phyloP scores from a whole-genome alignment of 2,113 vertebrate species.

The Nerophis ophidion region DNA sequence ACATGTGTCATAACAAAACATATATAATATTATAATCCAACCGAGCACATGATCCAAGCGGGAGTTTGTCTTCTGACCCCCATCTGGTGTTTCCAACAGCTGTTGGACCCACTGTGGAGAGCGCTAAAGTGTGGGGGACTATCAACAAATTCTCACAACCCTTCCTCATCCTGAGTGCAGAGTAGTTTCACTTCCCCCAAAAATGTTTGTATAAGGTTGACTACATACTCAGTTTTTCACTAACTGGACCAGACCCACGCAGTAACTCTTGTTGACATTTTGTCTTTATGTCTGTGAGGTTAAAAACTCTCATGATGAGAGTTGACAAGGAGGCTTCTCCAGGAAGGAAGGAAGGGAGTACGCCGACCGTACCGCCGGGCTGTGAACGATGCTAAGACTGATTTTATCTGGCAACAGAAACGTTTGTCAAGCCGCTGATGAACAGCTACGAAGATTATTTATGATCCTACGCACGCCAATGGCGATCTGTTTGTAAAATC shows the following conservation, averaged over 20 bases:
- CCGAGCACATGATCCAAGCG: conserved; percentile 17
- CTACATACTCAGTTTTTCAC: conserved; percentile 14
- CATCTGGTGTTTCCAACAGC: conserved; percentile 58
- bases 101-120: conserved; percentile 48
- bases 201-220: neutral
- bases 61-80: conserved; percentile 26
- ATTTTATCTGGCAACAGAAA: neutral
- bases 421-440: neutral
- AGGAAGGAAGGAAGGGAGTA: conserved; percentile 22
- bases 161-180: neutral
- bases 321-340: conserved; percentile 17
- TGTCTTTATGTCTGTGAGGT: conserved; percentile 23
- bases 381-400: neutral
- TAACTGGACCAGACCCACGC: conserved; percentile 1
- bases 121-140: conserved; percentile 9
- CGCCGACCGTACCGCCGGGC: neutral
- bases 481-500: neutral
- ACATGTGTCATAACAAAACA: conserved; percentile 25
- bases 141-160: conserved; percentile 30
- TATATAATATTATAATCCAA: conserved; percentile 15
- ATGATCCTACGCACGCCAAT: neutral
- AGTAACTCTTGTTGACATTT: conserved; percentile 13
- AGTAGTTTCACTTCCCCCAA: conserved; percentile 10
- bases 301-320: conserved; percentile 17
- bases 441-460: neutral